A percentile compares a stretch with the other conserved stretches of the same genome.
phyloP scores from a whole-genome alignment of 2,113 vertebrate species.

The Dasyprocta punctata region DNA sequence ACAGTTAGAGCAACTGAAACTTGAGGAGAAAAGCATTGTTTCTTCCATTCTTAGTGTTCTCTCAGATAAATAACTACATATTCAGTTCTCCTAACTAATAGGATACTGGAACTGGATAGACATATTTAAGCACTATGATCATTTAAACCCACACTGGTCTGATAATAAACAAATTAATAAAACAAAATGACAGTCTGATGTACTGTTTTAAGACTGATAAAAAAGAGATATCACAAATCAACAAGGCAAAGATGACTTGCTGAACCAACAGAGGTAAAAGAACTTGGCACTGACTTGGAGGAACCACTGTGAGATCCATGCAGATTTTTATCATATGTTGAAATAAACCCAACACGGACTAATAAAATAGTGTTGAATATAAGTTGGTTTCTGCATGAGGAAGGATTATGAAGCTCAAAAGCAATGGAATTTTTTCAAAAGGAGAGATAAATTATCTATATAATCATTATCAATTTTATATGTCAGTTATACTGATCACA shows the following conservation, averaged over 20 bases:
- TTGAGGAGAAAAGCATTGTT: neutral
- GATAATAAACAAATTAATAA: neutral
- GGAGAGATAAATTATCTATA: constrained; percentile 20
- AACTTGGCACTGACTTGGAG: neutral
- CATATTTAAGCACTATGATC: neutral
- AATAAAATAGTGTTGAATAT: neutral
- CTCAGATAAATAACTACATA: neutral
- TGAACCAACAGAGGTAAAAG: neutral
- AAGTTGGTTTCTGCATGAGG: neutral
- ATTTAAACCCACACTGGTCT: neutral
- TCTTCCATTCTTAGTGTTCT: neutral
- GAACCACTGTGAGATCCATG: neutral
- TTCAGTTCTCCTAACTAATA: neutral
- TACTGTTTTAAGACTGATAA: neutral
- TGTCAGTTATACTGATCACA: neutral
- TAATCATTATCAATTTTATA: neutral
- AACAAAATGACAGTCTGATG: neutral
- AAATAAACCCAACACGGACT: neutral
- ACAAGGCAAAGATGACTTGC: neutral
- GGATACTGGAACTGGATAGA: neutral
- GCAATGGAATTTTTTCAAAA: neutral
- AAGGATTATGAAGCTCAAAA: constrained; percentile 3
- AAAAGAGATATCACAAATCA: neutral
- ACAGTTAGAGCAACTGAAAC: neutral
- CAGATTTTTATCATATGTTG: neutral